Evolutionary conservation across 2,888 invertebrate species (phyloP).

Genomic region (Drosophila hamatofila): DNA sequence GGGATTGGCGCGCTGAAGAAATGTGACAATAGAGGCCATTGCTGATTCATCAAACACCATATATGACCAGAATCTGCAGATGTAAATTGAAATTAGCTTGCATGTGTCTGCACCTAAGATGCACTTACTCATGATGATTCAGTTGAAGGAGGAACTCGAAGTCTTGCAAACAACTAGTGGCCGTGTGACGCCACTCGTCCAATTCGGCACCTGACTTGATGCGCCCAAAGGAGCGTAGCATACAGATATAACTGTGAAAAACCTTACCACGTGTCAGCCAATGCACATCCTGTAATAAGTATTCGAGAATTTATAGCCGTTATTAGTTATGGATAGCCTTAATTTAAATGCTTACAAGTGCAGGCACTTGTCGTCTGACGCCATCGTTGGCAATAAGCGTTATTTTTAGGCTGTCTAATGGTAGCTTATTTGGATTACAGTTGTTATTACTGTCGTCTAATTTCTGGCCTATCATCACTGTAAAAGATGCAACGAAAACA

Average conservation of each 20-base stretch:
- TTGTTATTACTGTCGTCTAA: slow-evolving; percentile 40
- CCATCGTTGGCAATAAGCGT: slow-evolving; percentile 85
- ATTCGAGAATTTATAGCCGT: not conserved
- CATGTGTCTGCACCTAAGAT: not conserved
- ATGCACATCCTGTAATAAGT: slow-evolving; percentile 65
- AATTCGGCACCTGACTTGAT: slow-evolving; percentile 87
- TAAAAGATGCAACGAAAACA: not conserved
- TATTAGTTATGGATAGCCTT: not conserved
- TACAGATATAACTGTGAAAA: slow-evolving; percentile 72
- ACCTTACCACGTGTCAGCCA: slow-evolving; percentile 67
- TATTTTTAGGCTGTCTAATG: slow-evolving; percentile 55
- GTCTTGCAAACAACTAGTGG: slow-evolving; percentile 88
- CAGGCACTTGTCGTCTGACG: slow-evolving; percentile 87
- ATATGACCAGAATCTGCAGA: slow-evolving; percentile 90
- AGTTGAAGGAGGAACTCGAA: slow-evolving; percentile 89
- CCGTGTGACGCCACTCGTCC: slow-evolving; percentile 89
- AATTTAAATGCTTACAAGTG: slow-evolving; percentile 86
- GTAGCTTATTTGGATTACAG: slow-evolving; percentile 54
- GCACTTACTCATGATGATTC: slow-evolving; percentile 87
- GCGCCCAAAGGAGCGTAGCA: slow-evolving; percentile 84
- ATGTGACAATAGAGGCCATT: slow-evolving; percentile 89
- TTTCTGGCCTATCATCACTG: slow-evolving; percentile 34
- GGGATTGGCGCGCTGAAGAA: slow-evolving; percentile 90
- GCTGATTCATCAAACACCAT: slow-evolving; percentile 88
- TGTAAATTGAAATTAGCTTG: not conserved